Conservation (phyloP, 35 echinoderm and acorn worm genomes). For the Ophioderma brevispina region DNA sequence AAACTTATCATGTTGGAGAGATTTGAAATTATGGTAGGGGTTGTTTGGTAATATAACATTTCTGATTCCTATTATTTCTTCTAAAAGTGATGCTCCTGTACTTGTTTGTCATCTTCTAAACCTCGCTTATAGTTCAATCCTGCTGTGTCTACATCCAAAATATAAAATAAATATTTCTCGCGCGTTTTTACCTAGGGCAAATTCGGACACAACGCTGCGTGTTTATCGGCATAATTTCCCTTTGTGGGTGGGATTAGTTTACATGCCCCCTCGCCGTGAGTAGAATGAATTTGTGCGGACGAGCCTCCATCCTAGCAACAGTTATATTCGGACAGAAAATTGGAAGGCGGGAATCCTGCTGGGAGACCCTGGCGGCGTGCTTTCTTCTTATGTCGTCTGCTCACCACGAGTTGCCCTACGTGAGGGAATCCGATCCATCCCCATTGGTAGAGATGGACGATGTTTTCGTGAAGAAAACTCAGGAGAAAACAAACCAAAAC, state of each 20-base stretch:
- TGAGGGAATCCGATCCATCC: background rate
- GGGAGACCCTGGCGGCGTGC: background rate
- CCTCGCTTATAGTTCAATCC: background rate
- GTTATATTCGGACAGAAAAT: background rate
- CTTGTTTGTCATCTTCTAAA: no score
- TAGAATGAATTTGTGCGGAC: slow-evolving; percentile 4
- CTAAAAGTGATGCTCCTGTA: no score
- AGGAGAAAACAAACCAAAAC: background rate
- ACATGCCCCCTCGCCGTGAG: background rate
- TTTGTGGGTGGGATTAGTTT: slow-evolving; percentile 13
- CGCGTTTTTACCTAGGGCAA: background rate
- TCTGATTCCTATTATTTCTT: no score
- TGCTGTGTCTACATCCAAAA: background rate
- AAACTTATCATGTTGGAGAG: no score
- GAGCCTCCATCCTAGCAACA: slow-evolving; percentile 2
- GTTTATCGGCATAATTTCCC: slow-evolving; percentile 1
- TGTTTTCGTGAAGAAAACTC: background rate
- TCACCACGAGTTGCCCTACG: background rate
- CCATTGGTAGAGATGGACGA: background rate
- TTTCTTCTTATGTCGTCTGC: background rate
- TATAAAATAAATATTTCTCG: background rate
- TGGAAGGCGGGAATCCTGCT: slow-evolving; percentile 7
- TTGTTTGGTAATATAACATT: no score
- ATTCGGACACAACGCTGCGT: background rate
- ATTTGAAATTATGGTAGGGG: no score